Base-by-base conservation (phyloP, 2,113 vertebrate species). In the Rousettus leschenaultii region DNA sequence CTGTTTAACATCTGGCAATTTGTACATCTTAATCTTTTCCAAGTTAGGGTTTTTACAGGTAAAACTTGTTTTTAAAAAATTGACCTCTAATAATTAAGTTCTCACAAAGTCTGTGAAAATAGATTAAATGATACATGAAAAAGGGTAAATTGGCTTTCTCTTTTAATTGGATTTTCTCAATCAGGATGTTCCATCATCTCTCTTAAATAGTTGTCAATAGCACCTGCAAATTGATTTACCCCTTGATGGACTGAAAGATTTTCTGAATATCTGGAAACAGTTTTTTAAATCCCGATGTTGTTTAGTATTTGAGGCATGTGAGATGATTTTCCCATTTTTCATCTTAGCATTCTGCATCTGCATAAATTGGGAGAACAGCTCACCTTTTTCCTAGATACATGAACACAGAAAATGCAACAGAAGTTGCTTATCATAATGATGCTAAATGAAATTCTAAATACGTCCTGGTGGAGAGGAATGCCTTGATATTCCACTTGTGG, bases 191-290 rank as follows among this genome's bases (percentile, higher is more conserved):
- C 97, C 96, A 93, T 93, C 95, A 61, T 0, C 89, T 93, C 94
- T 92, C 79, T 98, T 98, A 98, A 98, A 97, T 93, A 96, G 95
- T 96, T 98, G 98, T 97, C 98, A 97, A 98, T 97, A 98, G 94
- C 98, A 98, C 97, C 98, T 98, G 97, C 96, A 98, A 98, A 98
- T 97, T 98, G 97, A 98, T 98, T 98, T 97, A 98, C 97, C 96
- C 95, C 98, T 97, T 98, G 97, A 98, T 97, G 97, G 98, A 98
- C 96, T 97, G 97, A 98, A 98, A 98, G 97, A 97, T 98, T 97
- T 97, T 97, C 95, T 97, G 87, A 97, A 98, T 98, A 98, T 97
- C 94, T 96, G 95, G 97, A 98, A 94, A 98, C 88, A 97, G 97
- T 93, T 86, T 94, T 96, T 97, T 96, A 96, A 94, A 97, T 74